Evolutionary conservation across 2,797 vertebrate species (phyloP).

Genomic region (Labeo calbasu): DNA sequence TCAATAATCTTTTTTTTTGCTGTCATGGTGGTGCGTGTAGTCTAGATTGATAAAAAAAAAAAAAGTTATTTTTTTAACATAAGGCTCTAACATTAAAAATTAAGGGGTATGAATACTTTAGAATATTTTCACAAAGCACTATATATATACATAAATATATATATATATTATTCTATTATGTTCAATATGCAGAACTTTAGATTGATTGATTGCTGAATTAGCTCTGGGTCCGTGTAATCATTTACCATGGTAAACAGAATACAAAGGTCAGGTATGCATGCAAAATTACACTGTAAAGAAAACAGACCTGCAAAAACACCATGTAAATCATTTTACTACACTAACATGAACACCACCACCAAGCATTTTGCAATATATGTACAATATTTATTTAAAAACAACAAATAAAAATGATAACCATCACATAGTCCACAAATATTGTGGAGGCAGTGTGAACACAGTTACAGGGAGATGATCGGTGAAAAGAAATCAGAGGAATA

Average conservation of each 20-base stretch:
- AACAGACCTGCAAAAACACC: neutral
- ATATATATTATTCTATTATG: too few species aligned
- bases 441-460: slow-evolving; percentile 57
- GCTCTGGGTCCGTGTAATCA: slow-evolving; percentile 3
- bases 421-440: slow-evolving; percentile 64
- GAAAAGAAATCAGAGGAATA: slow-evolving; percentile 32
- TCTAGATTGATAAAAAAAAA: too few species aligned
- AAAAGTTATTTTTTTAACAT: too few species aligned
- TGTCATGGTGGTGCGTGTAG: too few species aligned
- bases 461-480: slow-evolving; percentile 33
- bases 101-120: too few species aligned
- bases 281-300: neutral
- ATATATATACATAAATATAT: too few species aligned
- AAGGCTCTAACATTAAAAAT: too few species aligned
- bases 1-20: too few species aligned
- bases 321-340: neutral
- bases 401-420: slow-evolving; percentile 54
- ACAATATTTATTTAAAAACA: slow-evolving; percentile 63
- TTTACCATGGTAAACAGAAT: slow-evolving; percentile 11
- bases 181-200: neutral
- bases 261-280: neutral
- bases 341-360: neutral
- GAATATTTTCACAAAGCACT: too few species aligned
- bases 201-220: neutral
- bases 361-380: slow-evolving; percentile 35